Evolutionary conservation across 2,888 invertebrate species (phyloP).

Genomic region (Athrips mouffetella): DNA sequence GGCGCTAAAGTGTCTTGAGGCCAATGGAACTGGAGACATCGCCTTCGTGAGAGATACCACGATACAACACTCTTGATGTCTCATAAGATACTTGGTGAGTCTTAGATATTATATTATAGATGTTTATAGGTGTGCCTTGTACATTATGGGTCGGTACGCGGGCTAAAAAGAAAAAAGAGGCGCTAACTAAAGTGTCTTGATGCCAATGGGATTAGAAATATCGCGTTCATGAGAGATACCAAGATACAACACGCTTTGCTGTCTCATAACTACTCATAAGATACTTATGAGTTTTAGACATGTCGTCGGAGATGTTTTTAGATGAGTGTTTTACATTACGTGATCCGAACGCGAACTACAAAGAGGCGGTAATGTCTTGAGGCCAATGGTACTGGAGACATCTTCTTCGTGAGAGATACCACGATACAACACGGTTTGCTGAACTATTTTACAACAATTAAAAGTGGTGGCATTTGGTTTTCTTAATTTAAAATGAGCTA

Average conservation of each 20-base stretch:
- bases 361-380: no score
- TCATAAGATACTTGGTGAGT: background rate
- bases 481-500: no score
- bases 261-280: no score
- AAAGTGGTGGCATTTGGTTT: no score
- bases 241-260: slow-evolving; percentile 83
- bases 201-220: slow-evolving; percentile 85
- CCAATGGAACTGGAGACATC: slow-evolving; percentile 85
- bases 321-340: no score
- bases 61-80: slow-evolving; percentile 80
- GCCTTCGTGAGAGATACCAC: slow-evolving; percentile 94
- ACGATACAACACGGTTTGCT: no score
- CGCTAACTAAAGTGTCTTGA: slow-evolving; percentile 93
- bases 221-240: slow-evolving; percentile 93
- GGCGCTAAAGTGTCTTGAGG: slow-evolving; percentile 92
- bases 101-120: background rate
- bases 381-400: no score
- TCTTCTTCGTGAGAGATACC: no score
- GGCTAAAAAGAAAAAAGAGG: slow-evolving; percentile 97
- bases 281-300: no score
- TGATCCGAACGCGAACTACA: no score
- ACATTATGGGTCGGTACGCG: slow-evolving; percentile 90
- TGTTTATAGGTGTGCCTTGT: slow-evolving; percentile 65
- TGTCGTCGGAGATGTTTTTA: no score
- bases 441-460: no score